phyloP scores from a whole-genome alignment of 2,797 vertebrate species.

The Periophthalmus magnuspinnatus region DNA sequence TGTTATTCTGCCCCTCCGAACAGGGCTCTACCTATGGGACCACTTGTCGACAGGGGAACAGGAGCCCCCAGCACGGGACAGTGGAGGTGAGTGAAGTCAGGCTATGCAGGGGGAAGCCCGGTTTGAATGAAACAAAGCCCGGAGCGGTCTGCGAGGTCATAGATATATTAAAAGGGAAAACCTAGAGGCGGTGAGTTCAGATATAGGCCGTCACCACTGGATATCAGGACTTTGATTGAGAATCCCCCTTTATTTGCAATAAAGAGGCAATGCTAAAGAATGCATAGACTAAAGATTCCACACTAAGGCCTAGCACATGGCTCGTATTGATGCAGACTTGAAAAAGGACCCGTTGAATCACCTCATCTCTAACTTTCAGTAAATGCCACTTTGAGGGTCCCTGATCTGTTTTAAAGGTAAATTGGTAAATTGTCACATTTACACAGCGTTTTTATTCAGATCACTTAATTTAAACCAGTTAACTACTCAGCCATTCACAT shows the following conservation, averaged over 20 bases:
- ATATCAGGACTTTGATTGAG: conserved; percentile 25
- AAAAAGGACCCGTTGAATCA: neutral
- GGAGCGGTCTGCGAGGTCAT: conserved; percentile 18
- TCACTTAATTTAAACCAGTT: too few species aligned
- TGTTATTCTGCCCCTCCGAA: conserved; percentile 28
- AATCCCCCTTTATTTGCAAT: conserved; percentile 3
- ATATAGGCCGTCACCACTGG: conserved; percentile 10
- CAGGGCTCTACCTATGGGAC: conserved; percentile 41
- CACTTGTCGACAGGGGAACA: conserved; percentile 47
- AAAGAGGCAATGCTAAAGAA: neutral
- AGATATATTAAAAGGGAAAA: conserved; percentile 15
- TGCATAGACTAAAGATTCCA: neutral
- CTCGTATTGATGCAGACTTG: neutral
- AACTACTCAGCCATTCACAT: too few species aligned
- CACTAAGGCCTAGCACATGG: neutral
- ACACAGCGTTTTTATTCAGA: too few species aligned
- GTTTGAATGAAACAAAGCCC: conserved; percentile 24
- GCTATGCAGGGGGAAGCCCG: conserved; percentile 3
- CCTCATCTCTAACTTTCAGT: too few species aligned
- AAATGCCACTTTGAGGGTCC: neutral
- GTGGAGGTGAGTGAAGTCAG: conserved; percentile 27
- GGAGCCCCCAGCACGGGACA: conserved; percentile 27
- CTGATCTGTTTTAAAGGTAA: neutral
- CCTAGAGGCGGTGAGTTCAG: neutral
- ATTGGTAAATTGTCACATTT: too few species aligned